A percentile compares a stretch with the other conserved stretches of the same genome.
Conservation (phyloP, 2,888 invertebrate species). For the Synanthedon formicaeformis region DNA sequence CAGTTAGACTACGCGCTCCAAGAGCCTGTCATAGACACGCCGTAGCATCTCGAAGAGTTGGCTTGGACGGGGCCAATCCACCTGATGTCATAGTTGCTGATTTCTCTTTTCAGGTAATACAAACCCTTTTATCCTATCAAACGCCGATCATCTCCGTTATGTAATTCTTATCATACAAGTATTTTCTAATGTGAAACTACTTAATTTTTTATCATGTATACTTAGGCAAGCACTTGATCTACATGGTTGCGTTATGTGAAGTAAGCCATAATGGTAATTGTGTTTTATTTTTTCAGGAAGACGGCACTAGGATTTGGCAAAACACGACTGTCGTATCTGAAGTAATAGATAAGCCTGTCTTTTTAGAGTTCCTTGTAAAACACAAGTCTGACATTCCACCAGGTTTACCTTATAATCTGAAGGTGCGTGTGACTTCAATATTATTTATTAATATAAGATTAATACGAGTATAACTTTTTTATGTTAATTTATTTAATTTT, state of each 20-base stretch:
- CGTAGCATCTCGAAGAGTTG: constrained; percentile 37
- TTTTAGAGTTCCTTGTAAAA: constrained; percentile 70
- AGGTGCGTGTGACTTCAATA: constrained; percentile 42
- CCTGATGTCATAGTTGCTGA: constrained; percentile 50
- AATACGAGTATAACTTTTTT: too few species aligned
- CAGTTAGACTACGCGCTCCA: constrained; percentile 38
- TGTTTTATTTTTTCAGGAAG: constrained; percentile 50
- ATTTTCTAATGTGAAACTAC: too few species aligned
- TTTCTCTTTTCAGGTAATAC: constrained; percentile 49
- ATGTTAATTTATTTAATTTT: neutral
- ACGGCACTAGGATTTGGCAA: constrained; percentile 74
- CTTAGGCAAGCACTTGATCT: too few species aligned
- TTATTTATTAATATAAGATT: neutral
- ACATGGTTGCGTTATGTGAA: too few species aligned
- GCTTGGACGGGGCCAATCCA: constrained; percentile 22
- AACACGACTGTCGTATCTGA: constrained; percentile 71
- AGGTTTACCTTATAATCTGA: constrained; percentile 78
- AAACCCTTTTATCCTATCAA: neutral
- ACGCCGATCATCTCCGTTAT: neutral
- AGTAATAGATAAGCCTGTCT: constrained; percentile 68
- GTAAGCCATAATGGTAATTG: too few species aligned
- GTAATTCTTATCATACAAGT: too few species aligned
- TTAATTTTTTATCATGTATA: too few species aligned
- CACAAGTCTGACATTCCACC: constrained; percentile 74
- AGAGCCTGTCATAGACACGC: constrained; percentile 56